A percentile compares a stretch with the other conserved stretches of the same genome.
phyloP scores from a whole-genome alignment of 2,113 vertebrate species.

The Polypterus senegalus region DNA sequence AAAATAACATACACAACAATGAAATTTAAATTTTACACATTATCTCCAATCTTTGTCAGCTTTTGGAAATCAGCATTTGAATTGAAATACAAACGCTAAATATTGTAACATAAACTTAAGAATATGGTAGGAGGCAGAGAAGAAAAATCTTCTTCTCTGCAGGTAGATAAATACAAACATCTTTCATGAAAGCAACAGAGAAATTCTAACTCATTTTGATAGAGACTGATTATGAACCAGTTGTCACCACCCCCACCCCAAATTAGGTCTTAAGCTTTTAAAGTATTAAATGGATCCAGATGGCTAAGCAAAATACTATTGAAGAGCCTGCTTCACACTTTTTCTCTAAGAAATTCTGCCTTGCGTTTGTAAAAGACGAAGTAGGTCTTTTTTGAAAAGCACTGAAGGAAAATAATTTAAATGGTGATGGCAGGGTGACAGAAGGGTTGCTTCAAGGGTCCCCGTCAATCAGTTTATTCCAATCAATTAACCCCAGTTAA shows the following conservation, averaged over 20 bases:
- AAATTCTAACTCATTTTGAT: background rate
- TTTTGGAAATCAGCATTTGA: no score
- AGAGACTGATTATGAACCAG: constrained; percentile 9
- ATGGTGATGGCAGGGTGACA: constrained; percentile 16
- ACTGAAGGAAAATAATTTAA: constrained; percentile 26
- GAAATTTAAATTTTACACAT: no score
- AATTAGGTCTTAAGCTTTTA: constrained; percentile 5
- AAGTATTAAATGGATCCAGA: constrained; percentile 17
- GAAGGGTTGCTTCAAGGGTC: constrained; percentile 29
- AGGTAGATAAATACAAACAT: no score
- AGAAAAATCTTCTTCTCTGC: no score
- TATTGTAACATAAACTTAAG: no score
- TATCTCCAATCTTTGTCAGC: no score
- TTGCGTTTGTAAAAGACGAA: background rate
- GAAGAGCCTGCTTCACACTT: no score
- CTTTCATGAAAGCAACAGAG: no score
- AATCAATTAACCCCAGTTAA: constrained; percentile 30
- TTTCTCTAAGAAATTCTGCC: no score
- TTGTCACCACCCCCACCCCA: background rate
- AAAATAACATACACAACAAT: no score
- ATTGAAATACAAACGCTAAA: no score
- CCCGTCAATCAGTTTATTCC: constrained; percentile 33
- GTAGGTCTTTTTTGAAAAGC: constrained; percentile 15
- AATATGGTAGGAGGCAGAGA: no score
- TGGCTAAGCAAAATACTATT: constrained; percentile 19